Conservation (phyloP, 2,113 vertebrate genomes). For the Turdus rufiventris region DNA sequence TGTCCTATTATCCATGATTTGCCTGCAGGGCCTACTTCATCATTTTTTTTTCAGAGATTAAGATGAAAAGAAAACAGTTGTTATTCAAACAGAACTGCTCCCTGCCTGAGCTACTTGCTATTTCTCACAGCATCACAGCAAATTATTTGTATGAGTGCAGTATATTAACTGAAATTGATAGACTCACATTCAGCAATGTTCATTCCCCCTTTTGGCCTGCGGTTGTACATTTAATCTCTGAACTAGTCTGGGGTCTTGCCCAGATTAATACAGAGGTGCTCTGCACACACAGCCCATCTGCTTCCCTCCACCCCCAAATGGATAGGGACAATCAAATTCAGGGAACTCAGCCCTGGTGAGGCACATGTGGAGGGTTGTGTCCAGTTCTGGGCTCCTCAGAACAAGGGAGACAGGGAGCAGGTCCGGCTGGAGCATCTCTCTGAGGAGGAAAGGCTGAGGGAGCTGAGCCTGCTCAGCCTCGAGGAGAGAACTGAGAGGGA, state of each 20-base stretch:
- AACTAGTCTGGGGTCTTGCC: not conserved
- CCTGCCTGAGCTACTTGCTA: not conserved
- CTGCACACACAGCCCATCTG: not conserved
- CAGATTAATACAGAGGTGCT: not conserved
- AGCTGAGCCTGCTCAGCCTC: not conserved
- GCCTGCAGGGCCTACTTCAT: not conserved
- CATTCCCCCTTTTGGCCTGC: not conserved
- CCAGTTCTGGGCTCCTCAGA: not conserved
- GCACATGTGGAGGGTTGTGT: not conserved
- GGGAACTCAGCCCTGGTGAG: not conserved
- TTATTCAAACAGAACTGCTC: not conserved
- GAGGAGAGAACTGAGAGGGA: fast-evolving
- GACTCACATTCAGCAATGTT: not conserved
- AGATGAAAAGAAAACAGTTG: not conserved
- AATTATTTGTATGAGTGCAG: not conserved
- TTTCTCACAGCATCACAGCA: not conserved
- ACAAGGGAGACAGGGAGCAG: not conserved
- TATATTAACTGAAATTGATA: not conserved
- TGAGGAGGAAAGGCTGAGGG: not conserved
- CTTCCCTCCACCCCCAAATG: not conserved
- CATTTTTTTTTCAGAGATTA: not conserved
- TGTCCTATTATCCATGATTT: not conserved
- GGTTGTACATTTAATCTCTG: not conserved
- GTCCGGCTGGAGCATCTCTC: not conserved
- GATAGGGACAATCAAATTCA: not conserved